These are phyloP conservation scores for Melanotaenia boesemani DNA, from an alignment of 2,797 vertebrate species.

Conservation along the genomic window DNA sequence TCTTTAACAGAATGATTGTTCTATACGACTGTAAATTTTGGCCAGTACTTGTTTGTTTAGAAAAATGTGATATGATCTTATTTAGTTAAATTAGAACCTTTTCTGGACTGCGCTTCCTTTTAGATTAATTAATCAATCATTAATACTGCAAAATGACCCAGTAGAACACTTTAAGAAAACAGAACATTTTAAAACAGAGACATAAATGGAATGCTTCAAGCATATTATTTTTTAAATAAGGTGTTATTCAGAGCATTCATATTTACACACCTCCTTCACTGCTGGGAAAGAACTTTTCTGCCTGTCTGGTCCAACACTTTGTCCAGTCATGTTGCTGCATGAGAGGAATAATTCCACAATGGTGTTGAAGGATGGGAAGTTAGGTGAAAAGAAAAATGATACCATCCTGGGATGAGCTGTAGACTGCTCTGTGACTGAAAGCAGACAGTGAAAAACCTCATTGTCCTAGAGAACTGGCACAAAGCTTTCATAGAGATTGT, in stretches of 20 bases:
- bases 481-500: neutral
- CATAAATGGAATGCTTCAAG: neutral
- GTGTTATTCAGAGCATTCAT: neutral
- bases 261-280: neutral
- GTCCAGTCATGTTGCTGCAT: conserved; percentile 1
- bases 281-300: neutral
- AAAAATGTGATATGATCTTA: neutral
- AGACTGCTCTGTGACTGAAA: neutral
- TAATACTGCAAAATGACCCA: too few species aligned
- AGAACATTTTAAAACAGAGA: too few species aligned
- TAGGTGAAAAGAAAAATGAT: neutral
- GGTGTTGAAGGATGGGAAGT: neutral
- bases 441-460: neutral
- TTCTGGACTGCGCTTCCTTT: neutral
- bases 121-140: too few species aligned
- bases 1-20: too few species aligned
- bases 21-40: too few species aligned
- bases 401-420: neutral
- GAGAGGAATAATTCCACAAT: neutral
- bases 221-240: neutral
- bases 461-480: neutral
- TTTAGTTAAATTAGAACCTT: neutral
- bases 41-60: neutral
- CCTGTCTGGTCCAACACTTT: neutral
- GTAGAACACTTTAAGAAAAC: too few species aligned